A percentile compares a stretch with the other conserved stretches of the same genome.
Evolutionary conservation across 2,888 invertebrate species (phyloP).

Genomic region (Stenotaenia linearis): DNA sequence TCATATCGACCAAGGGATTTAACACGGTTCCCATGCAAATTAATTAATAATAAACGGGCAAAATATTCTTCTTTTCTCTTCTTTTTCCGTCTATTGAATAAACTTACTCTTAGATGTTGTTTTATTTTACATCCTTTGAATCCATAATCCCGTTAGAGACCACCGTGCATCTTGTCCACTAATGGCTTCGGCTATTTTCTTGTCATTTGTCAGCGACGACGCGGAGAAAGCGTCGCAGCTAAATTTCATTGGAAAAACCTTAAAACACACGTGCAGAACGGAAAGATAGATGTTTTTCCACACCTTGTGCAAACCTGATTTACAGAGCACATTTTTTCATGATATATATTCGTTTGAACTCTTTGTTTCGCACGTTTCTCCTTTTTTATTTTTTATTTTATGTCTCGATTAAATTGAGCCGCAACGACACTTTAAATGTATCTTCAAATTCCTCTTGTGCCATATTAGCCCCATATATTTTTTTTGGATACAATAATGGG

Average conservation of each 20-base stretch:
- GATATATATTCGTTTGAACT: background rate
- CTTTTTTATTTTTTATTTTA: background rate
- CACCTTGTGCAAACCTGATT: background rate
- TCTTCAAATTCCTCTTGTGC: background rate
- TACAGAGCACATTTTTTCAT: background rate
- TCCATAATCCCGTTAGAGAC: background rate
- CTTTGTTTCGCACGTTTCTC: background rate
- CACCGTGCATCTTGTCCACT: background rate
- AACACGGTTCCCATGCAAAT: background rate
- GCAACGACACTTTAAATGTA: conserved; percentile 11
- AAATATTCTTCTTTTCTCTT: no score
- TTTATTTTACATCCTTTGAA: background rate
- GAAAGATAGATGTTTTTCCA: background rate
- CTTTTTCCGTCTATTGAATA: background rate
- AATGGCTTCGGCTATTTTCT: background rate
- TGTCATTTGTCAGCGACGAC: background rate
- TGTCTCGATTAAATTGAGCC: background rate
- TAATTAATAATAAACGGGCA: background rate
- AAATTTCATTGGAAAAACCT: background rate
- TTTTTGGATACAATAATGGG: background rate
- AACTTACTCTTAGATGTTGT: no score
- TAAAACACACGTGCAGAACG: background rate
- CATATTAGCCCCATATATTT: background rate
- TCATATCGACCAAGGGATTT: background rate
- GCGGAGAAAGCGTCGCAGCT: background rate